phyloP scores from a whole-genome alignment of 2,888 invertebrate genomes.

The Andrena haemorrhoa region DNA sequence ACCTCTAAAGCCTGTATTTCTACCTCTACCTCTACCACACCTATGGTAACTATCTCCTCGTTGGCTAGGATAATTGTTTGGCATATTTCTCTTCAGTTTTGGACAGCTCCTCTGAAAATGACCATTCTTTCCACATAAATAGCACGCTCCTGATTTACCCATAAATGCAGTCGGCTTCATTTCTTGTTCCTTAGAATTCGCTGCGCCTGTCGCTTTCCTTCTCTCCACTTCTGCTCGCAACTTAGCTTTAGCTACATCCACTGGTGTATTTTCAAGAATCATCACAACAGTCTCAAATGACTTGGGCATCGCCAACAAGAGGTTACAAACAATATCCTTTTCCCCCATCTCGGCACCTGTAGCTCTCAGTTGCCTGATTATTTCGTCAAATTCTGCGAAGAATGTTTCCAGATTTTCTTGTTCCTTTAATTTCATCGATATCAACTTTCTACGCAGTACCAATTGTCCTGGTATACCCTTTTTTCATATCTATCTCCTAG shows the following conservation, averaged over 20 bases:
- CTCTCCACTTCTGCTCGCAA: not conserved
- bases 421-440: conserved; percentile 4
- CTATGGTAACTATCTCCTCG: not conserved
- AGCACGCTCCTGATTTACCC: not conserved
- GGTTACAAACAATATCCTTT: conserved; percentile 10
- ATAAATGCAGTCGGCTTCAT: not conserved
- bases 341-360: conserved; percentile 7
- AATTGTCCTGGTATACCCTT: conserved; percentile 25
- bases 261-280: not conserved
- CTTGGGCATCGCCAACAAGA: conserved; percentile 26
- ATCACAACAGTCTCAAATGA: conserved; percentile 3
- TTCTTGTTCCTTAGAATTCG: not conserved
- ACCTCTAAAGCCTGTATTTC: not conserved
- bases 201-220: not conserved
- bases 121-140: conserved; percentile 9
- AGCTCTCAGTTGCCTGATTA: not conserved
- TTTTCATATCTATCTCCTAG: conserved; percentile 13
- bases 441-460: not conserved
- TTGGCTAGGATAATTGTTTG: not conserved
- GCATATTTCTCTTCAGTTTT: not conserved
- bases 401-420: not conserved
- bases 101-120: not conserved
- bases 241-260: not conserved
- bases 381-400: conserved; percentile 7
- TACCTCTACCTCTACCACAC: not conserved